These are phyloP conservation scores for Hemithea aestivaria DNA, from an alignment of 2,888 invertebrate species.

Conservation along the genomic window DNA sequence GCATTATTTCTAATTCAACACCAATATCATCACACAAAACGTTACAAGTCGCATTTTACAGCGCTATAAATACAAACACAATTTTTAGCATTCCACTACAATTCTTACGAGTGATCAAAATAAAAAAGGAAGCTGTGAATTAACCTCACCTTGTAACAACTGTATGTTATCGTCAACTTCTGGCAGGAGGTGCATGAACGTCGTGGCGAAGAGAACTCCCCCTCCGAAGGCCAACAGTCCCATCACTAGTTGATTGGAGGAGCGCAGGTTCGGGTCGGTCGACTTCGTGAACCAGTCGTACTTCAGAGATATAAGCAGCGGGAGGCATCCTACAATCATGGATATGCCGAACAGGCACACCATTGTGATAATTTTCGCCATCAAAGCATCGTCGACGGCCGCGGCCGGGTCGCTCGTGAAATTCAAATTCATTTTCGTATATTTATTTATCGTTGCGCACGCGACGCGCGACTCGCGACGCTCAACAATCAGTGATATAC, in stretches of 20 bases:
- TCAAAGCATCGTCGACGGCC: constrained; percentile 65
- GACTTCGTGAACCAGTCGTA: constrained; percentile 80
- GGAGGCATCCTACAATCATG: constrained; percentile 85
- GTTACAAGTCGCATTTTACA: background rate
- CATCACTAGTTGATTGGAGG: constrained; percentile 76
- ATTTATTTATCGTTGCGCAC: constrained; percentile 29
- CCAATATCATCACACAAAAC: constrained; percentile 2
- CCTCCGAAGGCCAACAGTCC: constrained; percentile 88
- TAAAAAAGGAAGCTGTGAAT: constrained; percentile 4
- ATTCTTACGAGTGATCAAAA: background rate
- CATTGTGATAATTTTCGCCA: constrained; percentile 90
- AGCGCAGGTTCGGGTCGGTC: constrained; percentile 59
- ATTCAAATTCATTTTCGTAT: constrained; percentile 34
- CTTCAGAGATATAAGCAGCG: constrained; percentile 83
- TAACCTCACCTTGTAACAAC: constrained; percentile 72
- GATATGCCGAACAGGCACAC: constrained; percentile 87
- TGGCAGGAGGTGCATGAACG: constrained; percentile 89
- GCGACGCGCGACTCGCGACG: constrained; percentile 26
- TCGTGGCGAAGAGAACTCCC: constrained; percentile 89
- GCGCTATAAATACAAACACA: constrained; percentile 5
- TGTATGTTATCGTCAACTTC: constrained; percentile 86
- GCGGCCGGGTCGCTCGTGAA: constrained; percentile 33
- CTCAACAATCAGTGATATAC: constrained; percentile 29
- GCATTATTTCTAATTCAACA: constrained; percentile 8
- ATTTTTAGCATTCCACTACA: background rate